A percentile compares a stretch with the other conserved stretches of the same genome.
Conservation (phyloP, 2,797 vertebrate species). For the Anomalospiza imberbis region DNA sequence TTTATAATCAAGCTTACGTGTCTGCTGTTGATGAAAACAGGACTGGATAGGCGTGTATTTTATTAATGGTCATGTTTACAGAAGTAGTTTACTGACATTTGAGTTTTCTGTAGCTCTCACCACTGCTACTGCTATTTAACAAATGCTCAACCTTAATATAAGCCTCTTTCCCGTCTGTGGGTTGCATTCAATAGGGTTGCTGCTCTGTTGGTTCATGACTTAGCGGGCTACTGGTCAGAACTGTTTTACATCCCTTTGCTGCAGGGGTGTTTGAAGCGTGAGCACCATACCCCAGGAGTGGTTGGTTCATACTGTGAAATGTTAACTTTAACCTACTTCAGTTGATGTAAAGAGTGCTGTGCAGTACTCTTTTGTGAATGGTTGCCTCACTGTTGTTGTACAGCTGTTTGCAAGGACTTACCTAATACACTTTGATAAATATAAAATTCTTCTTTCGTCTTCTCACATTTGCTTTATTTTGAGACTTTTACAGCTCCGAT, state of each 20-base stretch:
- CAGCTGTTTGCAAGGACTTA: background rate
- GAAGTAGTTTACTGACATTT: background rate
- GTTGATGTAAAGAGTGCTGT: background rate
- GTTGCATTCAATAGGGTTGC: background rate
- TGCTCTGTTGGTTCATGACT: background rate
- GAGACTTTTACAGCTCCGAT: background rate
- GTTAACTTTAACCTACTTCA: background rate
- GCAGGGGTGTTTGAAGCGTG: background rate
- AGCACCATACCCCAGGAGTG: background rate
- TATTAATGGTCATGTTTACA: background rate
- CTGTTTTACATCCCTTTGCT: background rate
- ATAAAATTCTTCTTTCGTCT: background rate
- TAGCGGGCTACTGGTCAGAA: background rate
- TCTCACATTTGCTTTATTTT: background rate
- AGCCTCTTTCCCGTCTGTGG: background rate
- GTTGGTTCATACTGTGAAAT: background rate
- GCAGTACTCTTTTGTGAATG: background rate
- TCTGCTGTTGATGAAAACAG: background rate
- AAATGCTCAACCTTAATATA: background rate
- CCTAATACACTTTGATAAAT: background rate
- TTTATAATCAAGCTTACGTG: background rate
- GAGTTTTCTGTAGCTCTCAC: background rate
- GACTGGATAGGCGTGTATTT: background rate
- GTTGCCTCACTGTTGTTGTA: background rate
- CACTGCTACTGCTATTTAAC: background rate